Percentiles rank a stretch among this genome's conserved stretches.
Evolutionary conservation across 2,888 invertebrate genomes (phyloP).

Genomic region (Acleris sparsana): DNA sequence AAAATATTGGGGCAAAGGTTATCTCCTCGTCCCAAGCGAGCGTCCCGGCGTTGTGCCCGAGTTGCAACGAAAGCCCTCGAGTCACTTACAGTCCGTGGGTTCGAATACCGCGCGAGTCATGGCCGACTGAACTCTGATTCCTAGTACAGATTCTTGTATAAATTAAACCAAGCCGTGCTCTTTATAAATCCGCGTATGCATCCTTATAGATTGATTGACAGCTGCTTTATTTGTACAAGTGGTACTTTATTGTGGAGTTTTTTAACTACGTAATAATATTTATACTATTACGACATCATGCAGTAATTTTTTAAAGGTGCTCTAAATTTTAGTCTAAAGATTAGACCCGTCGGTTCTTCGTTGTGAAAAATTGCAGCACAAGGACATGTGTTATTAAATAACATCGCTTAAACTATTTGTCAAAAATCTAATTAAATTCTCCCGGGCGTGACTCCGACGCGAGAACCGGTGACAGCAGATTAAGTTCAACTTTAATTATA

Average conservation of each 20-base stretch:
- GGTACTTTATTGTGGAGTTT: background rate
- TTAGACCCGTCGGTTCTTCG: too few species aligned
- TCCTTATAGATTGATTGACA: conserved; percentile 15
- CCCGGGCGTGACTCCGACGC: conserved; percentile 50
- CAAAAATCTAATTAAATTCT: conserved; percentile 71
- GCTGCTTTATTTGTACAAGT: conserved; percentile 9
- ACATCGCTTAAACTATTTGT: conserved; percentile 42
- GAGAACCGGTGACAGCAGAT: conserved; percentile 70
- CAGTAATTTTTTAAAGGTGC: too few species aligned
- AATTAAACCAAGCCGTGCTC: conserved; percentile 28
- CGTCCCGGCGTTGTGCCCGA: conserved; percentile 52
- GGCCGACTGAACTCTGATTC: conserved; percentile 66
- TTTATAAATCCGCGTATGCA: background rate
- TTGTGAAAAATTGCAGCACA: too few species aligned
- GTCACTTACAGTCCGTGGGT: conserved; percentile 56
- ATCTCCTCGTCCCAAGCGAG: conserved; percentile 51
- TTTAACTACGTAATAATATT: background rate
- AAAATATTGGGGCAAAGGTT: conserved; percentile 77
- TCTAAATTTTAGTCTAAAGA: too few species aligned
- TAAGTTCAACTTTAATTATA: conserved; percentile 77
- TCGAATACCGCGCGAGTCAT: conserved; percentile 69
- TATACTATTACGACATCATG: too few species aligned
- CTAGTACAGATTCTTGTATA: conserved; percentile 45
- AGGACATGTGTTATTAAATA: background rate
- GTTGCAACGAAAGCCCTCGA: conserved; percentile 60